Percentiles rank a stretch among this genome's conserved stretches.
Conservation (phyloP, 1,140 invertebrate species). For the Lepidostoma basale region DNA sequence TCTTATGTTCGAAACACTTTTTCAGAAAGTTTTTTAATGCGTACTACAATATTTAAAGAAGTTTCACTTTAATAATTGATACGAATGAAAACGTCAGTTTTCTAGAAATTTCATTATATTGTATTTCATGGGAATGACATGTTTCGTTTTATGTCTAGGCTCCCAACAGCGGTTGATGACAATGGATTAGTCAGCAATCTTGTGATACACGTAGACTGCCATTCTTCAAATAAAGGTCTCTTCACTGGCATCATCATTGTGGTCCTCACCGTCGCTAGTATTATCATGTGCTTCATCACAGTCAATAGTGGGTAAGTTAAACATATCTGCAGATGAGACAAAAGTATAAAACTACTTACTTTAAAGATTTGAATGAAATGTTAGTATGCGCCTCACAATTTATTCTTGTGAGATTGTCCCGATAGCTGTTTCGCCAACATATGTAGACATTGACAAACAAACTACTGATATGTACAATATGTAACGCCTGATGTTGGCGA, state of each 20-base stretch:
- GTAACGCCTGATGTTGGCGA: too few species aligned
- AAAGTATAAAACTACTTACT: neutral
- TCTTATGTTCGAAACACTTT: neutral
- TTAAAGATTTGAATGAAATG: too few species aligned
- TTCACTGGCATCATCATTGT: conserved; percentile 72
- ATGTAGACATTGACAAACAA: too few species aligned
- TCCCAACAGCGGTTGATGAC: conserved; percentile 56
- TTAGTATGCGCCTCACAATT: too few species aligned
- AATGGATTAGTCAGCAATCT: conserved; percentile 64
- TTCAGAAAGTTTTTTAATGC: neutral
- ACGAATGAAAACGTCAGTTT: too few species aligned
- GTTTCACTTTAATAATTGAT: too few species aligned
- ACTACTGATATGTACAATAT: too few species aligned
- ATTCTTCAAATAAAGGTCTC: conserved; percentile 73
- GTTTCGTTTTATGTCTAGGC: conserved; percentile 46
- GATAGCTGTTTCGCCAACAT: too few species aligned
- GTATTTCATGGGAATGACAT: too few species aligned
- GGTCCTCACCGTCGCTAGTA: conserved; percentile 66
- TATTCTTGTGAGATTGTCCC: too few species aligned
- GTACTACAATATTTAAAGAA: too few species aligned
- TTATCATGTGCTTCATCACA: conserved; percentile 73
- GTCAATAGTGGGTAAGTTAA: conserved; percentile 59
- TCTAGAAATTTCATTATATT: too few species aligned
- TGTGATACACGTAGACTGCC: conserved; percentile 73
- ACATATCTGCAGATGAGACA: neutral